Base-by-base conservation (phyloP, 2,113 vertebrate species). In the Pseudopodoces humilis region DNA sequence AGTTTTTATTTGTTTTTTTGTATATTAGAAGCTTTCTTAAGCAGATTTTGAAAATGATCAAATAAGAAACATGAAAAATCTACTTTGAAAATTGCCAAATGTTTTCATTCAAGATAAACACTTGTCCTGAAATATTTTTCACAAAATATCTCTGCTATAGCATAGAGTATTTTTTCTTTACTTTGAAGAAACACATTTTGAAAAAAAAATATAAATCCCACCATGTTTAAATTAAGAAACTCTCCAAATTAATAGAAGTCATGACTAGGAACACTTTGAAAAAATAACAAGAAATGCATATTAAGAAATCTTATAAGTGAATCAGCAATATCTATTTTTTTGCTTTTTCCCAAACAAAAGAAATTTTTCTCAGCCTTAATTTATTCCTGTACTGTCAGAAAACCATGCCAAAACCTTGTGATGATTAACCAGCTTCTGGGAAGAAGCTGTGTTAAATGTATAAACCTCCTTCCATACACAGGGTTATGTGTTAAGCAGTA, bases 321-420 rank as follows among this genome's bases (percentile, higher is more conserved):
- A 35, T 43, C 17, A 59, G 13, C 13, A 33, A 3, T 67, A 43
- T 3, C 1, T 44, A 25, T 24, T 41, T 30, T 47, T 18, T 37
- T 35, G 6, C 6, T 21, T 39, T 47, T n/a, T 2, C 2, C 1
- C 12, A 11, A 39, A 5, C 0, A 62, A 75, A 86, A 59, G 0
- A 41, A 52, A 35, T 15, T 3, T n/a, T 44, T 44, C 2, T 81
- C 19, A 35, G 5, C 3, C 58, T 6, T 20, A 11, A 30, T 63
- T 81, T 75, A 25, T 3, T 8, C 28, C 5, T 50, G 23, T 63
- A 23, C 13, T 64, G 3, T 67, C 44, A 75, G n/a, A 81, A 78
- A 89, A 30, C 0, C 4, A 21, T 5, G 2, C 25, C 52, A 91
- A 39, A 70, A 37, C 3, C 24, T 78, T 52, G 30, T 52, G 31